Base-by-base conservation (phyloP, 2,888 invertebrate genomes). In the Macropis europaea region DNA sequence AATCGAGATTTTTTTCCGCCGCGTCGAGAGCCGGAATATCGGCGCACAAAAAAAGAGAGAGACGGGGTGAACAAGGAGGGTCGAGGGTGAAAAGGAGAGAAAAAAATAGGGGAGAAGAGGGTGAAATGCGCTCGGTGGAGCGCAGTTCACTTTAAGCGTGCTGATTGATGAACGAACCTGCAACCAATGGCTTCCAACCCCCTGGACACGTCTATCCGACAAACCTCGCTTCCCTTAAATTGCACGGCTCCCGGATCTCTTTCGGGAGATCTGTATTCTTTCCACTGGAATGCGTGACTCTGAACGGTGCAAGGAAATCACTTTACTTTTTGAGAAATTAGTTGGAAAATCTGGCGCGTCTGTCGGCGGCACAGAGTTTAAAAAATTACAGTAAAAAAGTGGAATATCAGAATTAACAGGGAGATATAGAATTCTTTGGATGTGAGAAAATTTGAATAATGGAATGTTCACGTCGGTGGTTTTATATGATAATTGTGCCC, bases 81-180 rank as follows among this genome's bases (percentile, higher is more conserved):
- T 30, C 17, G 13, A n/a, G 22, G 9, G 3, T 13, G 36, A 26
- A 26, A 60, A 42, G 36, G 45, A 43, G 22, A 30, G 30, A 32
- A 9, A 52, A 38, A 24, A 42, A 3, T 17, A 17, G 22, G 30
- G n/a, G 47, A 17, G 24, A 30, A 17, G 50, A 30, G 36, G 22
- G n/a, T 48, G 36, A 73, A 71, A 60, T 56, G 64, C 60, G 59
- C 48, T 52, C n/a, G 34, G 24, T 22, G 50, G 32, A 50, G 52
- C 43, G 36, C 57, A 43, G 63, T 73, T 73, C 72, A 71, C 61
- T 72, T 66, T 60, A 66, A 59, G 54, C 38, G 66, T 76, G 63
- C 78, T 80, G 84, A 83, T 80, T 78, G 83, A 80, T 80, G 77
- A 74, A 70, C 78, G 76, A 79, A 81, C 64, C 77, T 80, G 73